Evolutionary conservation across 2,888 invertebrate species (phyloP).

Genomic region (Agonopterix alstromeriana): DNA sequence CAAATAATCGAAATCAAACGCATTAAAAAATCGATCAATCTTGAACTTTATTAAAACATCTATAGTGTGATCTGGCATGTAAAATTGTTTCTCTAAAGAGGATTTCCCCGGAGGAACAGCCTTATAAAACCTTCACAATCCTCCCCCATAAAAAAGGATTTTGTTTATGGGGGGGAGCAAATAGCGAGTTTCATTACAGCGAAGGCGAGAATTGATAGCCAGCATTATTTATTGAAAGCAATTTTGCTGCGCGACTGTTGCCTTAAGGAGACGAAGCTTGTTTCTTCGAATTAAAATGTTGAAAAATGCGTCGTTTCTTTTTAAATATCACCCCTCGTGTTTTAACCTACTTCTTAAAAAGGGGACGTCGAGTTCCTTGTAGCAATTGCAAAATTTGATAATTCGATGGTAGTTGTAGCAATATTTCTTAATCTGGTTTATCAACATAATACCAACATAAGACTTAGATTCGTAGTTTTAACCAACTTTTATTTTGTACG

Average conservation of each 20-base stretch:
- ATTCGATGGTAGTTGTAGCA: too few relatives aligned
- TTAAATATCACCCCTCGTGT: too few relatives aligned
- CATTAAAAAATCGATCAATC: slow-evolving; percentile 2
- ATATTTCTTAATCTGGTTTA: too few relatives aligned
- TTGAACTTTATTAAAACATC: slow-evolving; percentile 22
- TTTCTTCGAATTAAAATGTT: too few relatives aligned
- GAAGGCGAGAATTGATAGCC: slow-evolving; percentile 55
- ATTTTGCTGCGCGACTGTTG: slow-evolving; percentile 31
- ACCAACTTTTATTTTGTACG: too few relatives aligned
- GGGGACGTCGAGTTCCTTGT: too few relatives aligned
- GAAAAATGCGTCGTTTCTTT: too few relatives aligned
- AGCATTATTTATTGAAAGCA: slow-evolving; percentile 59
- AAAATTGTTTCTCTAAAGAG: slow-evolving; percentile 38
- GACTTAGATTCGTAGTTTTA: too few relatives aligned
- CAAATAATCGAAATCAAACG: too few relatives aligned
- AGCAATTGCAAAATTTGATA: too few relatives aligned
- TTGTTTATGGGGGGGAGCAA: slow-evolving; percentile 68
- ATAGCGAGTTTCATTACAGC: slow-evolving; percentile 57
- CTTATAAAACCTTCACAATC: slow-evolving; percentile 59
- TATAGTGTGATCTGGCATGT: slow-evolving; percentile 22
- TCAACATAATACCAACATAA: too few relatives aligned
- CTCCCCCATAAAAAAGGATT: slow-evolving; percentile 64
- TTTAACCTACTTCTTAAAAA: too few relatives aligned
- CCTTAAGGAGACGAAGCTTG: neutral
- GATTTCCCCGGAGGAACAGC: slow-evolving; percentile 32